Evolutionary conservation across 2,113 vertebrate species (phyloP), one percentile per base, ranked within the genome.

Genomic region (Tragelaphus buxtoni): DNA sequence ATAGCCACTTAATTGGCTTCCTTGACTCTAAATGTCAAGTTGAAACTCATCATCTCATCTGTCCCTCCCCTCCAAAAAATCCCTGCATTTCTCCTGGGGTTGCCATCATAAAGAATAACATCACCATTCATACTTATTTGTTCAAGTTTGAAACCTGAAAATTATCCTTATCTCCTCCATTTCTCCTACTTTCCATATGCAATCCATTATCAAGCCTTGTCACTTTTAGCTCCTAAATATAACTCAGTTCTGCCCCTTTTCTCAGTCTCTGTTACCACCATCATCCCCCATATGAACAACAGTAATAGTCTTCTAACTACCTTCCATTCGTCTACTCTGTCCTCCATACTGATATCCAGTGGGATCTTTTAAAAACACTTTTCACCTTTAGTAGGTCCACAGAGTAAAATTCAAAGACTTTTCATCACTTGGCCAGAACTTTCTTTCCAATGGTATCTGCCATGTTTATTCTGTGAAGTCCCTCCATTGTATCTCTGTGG

Each of bases 401-500:
- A 88, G 55, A 90, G 91, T 56, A 91, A 95, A 81, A 93, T 65
- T 84, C 39, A 97, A 96, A 94, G 16, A 24, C 3, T 2, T 42
- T 65, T 95, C 6, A 92, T 88, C 22, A 90, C 74, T 86, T 95
- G 32, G 7, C 47, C 24, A 65, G 65, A 96, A 69, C 17, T 60
- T 76, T 85, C 76, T 81, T 35, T 94, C 60, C 63, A 81, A 47
- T 84, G 51, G 22, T 88, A 61, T 91, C 65, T 81, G 22, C 26
- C 30, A 32, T 90, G 47, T 7, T 28, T 83, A 86, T 84, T 92
- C 32, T 92, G 53, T 30, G 94, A 91, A 81, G 76, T 42, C 22
- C 32, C 42, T 85, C 69, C 12, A 60, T 88, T 92, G 81, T 79
- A 69, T 35, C 5, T 32, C 30, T 69, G 4, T 95, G 51, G 7